These are phyloP conservation scores for Bradypodion ventrale DNA, from an alignment of 2,797 vertebrate genomes.

Conservation along the genomic window DNA sequence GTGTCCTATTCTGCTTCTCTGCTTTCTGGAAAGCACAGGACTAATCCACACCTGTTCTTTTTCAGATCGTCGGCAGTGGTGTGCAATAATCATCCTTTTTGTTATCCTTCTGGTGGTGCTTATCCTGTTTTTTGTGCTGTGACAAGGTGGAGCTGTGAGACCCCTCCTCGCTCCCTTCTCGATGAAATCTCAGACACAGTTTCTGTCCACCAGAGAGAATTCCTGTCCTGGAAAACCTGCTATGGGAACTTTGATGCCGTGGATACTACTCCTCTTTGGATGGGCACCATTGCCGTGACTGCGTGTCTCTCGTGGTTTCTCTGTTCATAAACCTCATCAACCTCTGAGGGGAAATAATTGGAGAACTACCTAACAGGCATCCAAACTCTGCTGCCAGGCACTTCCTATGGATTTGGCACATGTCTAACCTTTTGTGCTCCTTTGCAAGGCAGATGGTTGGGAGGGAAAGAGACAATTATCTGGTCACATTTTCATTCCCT, in stretches of 20 bases:
- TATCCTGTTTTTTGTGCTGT: slow-evolving; percentile 90
- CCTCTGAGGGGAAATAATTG: neutral
- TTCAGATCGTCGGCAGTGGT: slow-evolving; percentile 97
- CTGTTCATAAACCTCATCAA: slow-evolving; percentile 10
- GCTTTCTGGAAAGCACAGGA: neutral
- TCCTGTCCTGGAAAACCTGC: slow-evolving; percentile 18
- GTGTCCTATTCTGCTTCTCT: neutral
- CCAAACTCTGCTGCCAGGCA: neutral
- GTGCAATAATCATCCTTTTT: slow-evolving; percentile 90
- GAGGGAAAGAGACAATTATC: neutral
- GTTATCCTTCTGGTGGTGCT: slow-evolving; percentile 89
- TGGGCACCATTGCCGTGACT: neutral
- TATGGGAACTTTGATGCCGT: slow-evolving; percentile 10
- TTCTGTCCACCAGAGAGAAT: slow-evolving; percentile 45
- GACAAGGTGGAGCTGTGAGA: slow-evolving; percentile 64
- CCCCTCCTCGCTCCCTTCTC: slow-evolving; percentile 7
- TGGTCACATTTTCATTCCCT: neutral
- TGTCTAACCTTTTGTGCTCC: neutral
- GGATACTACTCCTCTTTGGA: slow-evolving; percentile 39
- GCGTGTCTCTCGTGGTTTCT: neutral
- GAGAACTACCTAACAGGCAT: neutral
- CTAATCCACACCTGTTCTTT: slow-evolving; percentile 55
- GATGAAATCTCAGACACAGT: slow-evolving; percentile 38
- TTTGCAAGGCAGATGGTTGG: neutral
- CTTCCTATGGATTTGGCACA: neutral